These are phyloP conservation scores for human (Homo sapiens) DNA, from an alignment of 2,113 vertebrate genomes.

Conservation along the genomic window DNA sequence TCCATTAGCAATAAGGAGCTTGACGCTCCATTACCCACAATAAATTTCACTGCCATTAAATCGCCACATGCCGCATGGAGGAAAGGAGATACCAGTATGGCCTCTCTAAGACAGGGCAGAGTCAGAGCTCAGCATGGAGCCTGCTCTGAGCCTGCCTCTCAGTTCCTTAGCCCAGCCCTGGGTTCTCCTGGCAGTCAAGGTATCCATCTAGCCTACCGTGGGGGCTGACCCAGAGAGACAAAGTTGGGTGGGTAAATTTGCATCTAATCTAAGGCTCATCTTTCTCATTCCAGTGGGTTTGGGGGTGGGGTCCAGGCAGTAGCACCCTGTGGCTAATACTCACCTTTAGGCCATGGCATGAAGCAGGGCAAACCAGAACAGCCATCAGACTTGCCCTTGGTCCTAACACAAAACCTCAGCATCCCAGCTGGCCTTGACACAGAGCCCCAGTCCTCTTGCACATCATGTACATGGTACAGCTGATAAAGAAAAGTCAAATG, in stretches of 20 bases:
- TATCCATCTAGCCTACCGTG: not conserved
- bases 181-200: not conserved
- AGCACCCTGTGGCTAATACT: not conserved
- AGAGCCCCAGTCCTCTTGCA: not conserved
- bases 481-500: constrained; percentile 44
- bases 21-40: constrained; percentile 33
- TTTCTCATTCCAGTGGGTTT: not conserved
- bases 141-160: not conserved
- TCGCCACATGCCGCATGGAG: not conserved
- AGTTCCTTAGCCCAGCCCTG: not conserved
- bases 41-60: constrained; percentile 14
- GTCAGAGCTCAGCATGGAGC: not conserved
- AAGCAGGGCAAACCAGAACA: not conserved
- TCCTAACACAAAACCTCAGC: not conserved
- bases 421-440: not conserved
- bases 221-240: not conserved
- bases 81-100: not conserved
- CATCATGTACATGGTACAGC: not conserved
- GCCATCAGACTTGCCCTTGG: not conserved
- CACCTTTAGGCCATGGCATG: not conserved
- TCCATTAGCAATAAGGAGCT: constrained; percentile 14
- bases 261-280: not conserved
- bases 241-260: not conserved
- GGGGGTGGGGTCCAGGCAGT: not conserved
- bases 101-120: not conserved